Percentiles rank a stretch among this genome's conserved stretches.
Evolutionary conservation across 2,113 vertebrate species (phyloP).

Genomic region (Agelaius phoeniceus): DNA sequence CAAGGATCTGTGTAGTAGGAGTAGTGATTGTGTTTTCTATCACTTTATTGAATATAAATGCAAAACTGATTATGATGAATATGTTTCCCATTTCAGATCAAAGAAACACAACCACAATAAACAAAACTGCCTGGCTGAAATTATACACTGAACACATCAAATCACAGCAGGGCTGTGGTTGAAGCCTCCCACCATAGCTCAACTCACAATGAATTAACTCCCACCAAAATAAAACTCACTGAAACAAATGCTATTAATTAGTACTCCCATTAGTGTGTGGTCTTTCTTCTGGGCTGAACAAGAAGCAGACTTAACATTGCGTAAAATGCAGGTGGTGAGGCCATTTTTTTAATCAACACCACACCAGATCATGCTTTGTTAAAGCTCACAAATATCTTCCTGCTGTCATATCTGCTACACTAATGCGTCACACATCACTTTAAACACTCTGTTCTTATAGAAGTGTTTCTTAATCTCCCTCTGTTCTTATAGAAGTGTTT

Average conservation of each 20-base stretch:
- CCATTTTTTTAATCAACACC: background rate
- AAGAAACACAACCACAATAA: conserved; percentile 17
- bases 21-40: background rate
- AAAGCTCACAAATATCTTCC: background rate
- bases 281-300: conserved; percentile 3
- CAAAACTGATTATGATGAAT: background rate
- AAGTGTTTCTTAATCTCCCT: background rate
- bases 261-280: background rate
- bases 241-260: conserved; percentile 2
- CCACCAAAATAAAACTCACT: background rate
- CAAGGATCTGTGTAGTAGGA: background rate
- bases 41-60: background rate
- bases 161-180: background rate
- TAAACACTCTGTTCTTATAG: background rate
- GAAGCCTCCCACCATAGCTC: background rate
- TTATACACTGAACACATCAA: conserved; percentile 10
- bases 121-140: conserved; percentile 18
- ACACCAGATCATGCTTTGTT: background rate
- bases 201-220: background rate
- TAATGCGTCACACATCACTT: background rate
- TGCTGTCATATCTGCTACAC: background rate
- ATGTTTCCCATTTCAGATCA: conserved; percentile 13
- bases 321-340: background rate
- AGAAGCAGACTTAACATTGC: background rate
- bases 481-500: background rate